Evolutionary conservation across 2,888 invertebrate genomes (phyloP).

Genomic region (Fragum fragum): DNA sequence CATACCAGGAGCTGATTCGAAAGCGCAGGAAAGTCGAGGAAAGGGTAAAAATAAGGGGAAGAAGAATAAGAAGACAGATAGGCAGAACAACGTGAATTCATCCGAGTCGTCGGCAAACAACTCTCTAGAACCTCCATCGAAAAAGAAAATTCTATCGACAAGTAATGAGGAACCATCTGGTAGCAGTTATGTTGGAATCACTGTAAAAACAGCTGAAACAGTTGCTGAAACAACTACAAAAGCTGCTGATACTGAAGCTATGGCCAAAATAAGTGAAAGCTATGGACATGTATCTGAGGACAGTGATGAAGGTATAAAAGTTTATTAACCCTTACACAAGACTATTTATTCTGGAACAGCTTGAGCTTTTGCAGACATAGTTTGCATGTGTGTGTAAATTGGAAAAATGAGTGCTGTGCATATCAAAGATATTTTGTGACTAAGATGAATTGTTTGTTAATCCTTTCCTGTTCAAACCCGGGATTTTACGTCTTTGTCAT

Average conservation of each 20-base stretch:
- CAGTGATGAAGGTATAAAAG: slow-evolving; percentile 6
- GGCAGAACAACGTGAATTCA: slow-evolving; percentile 20
- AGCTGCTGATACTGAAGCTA: background rate
- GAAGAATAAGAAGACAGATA: slow-evolving; percentile 49
- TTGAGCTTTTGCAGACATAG: no score
- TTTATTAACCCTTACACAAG: background rate
- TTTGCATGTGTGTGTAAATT: no score
- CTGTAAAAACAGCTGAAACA: background rate
- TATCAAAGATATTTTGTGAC: no score
- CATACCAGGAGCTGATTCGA: background rate
- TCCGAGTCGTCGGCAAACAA: slow-evolving; percentile 5
- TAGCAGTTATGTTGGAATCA: no score
- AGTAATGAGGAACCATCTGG: background rate
- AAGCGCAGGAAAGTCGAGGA: background rate
- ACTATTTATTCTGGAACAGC: no score
- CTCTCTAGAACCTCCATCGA: background rate
- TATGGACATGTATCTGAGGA: background rate
- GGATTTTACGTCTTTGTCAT: no score
- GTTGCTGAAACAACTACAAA: background rate
- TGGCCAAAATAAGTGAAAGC: background rate
- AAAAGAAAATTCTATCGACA: background rate
- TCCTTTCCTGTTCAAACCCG: no score
- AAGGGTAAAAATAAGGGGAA: background rate
- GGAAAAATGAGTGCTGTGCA: no score
- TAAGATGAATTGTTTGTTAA: no score